Evolutionary conservation across 2,113 vertebrate species (phyloP), one percentile per base, ranked within the genome.

Genomic region (Ciconia maguari): DNA sequence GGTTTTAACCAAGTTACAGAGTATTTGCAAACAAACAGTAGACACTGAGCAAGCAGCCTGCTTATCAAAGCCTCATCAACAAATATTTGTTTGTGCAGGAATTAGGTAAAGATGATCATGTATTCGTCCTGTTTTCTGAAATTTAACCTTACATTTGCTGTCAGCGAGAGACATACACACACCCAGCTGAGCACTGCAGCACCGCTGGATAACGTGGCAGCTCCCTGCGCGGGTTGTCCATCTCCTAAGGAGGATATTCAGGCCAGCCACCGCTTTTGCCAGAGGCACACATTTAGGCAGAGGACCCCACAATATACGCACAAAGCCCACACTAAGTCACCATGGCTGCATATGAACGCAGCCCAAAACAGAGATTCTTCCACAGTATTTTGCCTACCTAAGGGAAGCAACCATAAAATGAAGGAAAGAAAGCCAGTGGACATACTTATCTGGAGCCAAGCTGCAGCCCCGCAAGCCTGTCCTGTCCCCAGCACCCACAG

Each of bases 301-400:
- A 38, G 5, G 27, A 72, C 20, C 27, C 14, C 46, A 49, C 1
- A 0, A n/a, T 6, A 48, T 0, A 54, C 6, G 29, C 22, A 49
- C 32, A 52, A 72, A 87, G 66, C 25, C 42, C 9, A 12, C 16
- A 8, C 19, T 11, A 61, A 71, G 21, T 54, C n/a, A 36, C 34
- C 1, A 1, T 57, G 13, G 30, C 46, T 70, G 30, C 0, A 0
- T 16, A 34, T 1, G 6, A 49, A 54, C 0, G 0, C 83, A 61
- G 70, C 26, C 41, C 42, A 41, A n/a, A 83, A 25, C 25, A 44
- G 7, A 90, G 13, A 69, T 84, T 32, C 32, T 83, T 87, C 64
- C 42, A 32, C 4, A 0, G 5, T 38, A 32, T 36, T 82, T 83
- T 41, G 18, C 36, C 34, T 21, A 49, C 27, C 25, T 29, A 57